A percentile compares a stretch with the other conserved stretches of the same genome.
Evolutionary conservation across 2,888 invertebrate species (phyloP).

Genomic region (Tipula lateralis): DNA sequence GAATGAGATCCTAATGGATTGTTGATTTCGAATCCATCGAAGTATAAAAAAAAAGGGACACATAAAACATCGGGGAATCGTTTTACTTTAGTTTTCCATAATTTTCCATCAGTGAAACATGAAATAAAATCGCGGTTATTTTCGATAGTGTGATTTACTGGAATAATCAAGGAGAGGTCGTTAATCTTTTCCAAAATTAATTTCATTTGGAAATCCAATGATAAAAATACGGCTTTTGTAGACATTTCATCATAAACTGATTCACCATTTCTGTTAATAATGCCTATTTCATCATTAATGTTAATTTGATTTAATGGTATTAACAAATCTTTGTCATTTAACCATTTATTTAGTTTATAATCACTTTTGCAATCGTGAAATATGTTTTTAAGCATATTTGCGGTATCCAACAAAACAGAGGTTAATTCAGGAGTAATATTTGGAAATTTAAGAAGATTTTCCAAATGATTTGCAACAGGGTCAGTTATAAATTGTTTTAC

Average conservation of each 20-base stretch:
- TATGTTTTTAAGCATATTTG: not conserved
- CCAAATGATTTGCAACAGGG: not conserved
- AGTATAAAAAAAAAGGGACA: too few species aligned
- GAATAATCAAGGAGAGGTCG: too few species aligned
- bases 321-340: not conserved
- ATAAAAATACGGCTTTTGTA: not conserved
- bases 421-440: not conserved
- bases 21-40: too few species aligned
- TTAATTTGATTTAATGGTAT: not conserved
- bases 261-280: not conserved
- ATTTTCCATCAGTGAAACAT: too few species aligned
- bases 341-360: not conserved
- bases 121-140: too few species aligned
- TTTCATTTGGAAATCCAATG: not conserved
- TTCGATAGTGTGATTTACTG: too few species aligned
- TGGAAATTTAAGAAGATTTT: not conserved
- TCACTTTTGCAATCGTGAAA: not conserved
- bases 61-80: too few species aligned
- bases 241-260: not conserved
- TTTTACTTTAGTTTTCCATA: too few species aligned
- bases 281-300: not conserved
- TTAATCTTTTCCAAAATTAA: too few species aligned
- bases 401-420: not conserved
- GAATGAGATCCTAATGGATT: too few species aligned
- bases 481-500: not conserved